These are phyloP conservation scores for Luperina nickerlii DNA, from an alignment of 2,888 invertebrate species.

Conservation along the genomic window DNA sequence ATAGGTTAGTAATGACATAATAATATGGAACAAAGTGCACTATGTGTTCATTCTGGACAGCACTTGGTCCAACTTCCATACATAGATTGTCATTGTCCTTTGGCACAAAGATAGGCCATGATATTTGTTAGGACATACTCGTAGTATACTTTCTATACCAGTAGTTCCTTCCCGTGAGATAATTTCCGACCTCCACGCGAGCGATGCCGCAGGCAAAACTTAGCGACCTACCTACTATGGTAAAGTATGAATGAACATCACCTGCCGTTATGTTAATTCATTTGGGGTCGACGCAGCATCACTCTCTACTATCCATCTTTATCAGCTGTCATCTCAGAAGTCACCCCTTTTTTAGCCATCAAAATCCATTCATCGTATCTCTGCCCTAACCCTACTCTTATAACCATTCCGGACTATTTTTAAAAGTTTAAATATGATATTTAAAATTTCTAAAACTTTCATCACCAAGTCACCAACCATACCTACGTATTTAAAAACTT, in stretches of 20 bases:
- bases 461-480: no score
- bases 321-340: neutral
- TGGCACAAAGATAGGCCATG: neutral
- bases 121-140: neutral
- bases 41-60: no score
- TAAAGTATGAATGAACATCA: neutral
- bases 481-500: neutral
- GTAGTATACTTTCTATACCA: neutral
- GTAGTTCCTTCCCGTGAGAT: neutral
- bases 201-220: neutral
- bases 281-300: neutral
- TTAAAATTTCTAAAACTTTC: neutral
- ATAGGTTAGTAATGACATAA: no score
- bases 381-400: neutral
- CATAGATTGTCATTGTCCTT: neutral
- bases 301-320: neutral
- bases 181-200: neutral
- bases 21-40: no score
- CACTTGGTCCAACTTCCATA: no score
- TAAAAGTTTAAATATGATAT: neutral
- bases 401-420: neutral
- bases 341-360: neutral
- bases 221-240: neutral
- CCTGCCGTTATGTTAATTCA: neutral
- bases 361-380: neutral